Percentiles rank a stretch among this genome's conserved stretches.
phyloP scores from a whole-genome alignment of 2,797 vertebrate species.

The Nannoperca obscura region DNA sequence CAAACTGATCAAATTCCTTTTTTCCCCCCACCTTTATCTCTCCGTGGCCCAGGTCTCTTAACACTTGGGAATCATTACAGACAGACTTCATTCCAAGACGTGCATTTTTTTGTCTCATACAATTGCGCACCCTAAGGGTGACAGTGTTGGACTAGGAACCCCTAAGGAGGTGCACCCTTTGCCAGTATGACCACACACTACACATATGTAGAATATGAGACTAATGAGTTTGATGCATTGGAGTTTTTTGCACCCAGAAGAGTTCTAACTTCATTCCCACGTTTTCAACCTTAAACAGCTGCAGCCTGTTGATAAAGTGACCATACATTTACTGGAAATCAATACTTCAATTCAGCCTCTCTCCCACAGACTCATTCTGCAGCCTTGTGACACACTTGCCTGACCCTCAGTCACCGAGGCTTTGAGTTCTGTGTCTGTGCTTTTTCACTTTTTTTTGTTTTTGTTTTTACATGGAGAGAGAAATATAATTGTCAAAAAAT shows the following conservation, averaged over 20 bases:
- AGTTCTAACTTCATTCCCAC: slow-evolving; percentile 20
- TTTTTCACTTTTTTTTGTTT: slow-evolving; percentile 1
- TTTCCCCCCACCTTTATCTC: slow-evolving; percentile 30
- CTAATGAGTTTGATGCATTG: slow-evolving; percentile 8
- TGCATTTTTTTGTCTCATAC: slow-evolving; percentile 46
- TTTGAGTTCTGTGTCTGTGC: slow-evolving; percentile 21
- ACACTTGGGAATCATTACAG: slow-evolving; percentile 34
- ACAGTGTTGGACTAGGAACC: slow-evolving; percentile 57
- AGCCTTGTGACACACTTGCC: slow-evolving; percentile 60
- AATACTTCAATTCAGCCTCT: slow-evolving; percentile 25
- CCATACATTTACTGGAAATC: slow-evolving; percentile 5
- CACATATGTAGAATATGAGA: slow-evolving; percentile 23
- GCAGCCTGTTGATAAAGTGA: slow-evolving; percentile 36
- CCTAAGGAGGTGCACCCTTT: slow-evolving; percentile 64
- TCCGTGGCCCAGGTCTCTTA: slow-evolving; percentile 51
- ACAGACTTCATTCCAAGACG: slow-evolving; percentile 47
- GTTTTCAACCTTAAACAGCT: slow-evolving; percentile 20
- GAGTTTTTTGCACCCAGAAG: slow-evolving; percentile 14
- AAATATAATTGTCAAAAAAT: slow-evolving; percentile 3
- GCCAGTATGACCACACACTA: slow-evolving; percentile 54
- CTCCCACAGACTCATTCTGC: slow-evolving; percentile 20
- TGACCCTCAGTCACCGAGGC: slow-evolving; percentile 28
- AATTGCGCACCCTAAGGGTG: slow-evolving; percentile 66
- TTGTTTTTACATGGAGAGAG: background rate
- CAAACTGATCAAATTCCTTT: slow-evolving; percentile 36